Base-by-base conservation (phyloP, 2,888 invertebrate species). In the Macrosiphum euphorbiae region DNA sequence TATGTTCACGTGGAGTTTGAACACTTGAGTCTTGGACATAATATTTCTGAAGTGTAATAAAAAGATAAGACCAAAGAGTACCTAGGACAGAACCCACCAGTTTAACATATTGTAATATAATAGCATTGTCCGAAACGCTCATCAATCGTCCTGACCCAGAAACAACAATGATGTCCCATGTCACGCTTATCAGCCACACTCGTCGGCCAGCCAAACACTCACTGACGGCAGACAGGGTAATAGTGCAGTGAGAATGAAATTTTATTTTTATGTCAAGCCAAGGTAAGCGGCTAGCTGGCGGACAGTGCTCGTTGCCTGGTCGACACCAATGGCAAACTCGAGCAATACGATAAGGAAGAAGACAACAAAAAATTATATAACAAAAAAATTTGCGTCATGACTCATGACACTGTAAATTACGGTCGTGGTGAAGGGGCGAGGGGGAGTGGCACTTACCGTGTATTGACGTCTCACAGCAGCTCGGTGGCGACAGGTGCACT, bases 371-470 rank as follows among this genome's bases (percentile, higher is more conserved):
- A 20, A 41, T 20, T 55, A 55, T 52, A 3, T 78, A 24, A n/a
- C 1, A n/a, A 67, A 13, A n/a, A n/a, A 16, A n/a, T 67, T n/a
- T 20, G 35, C 8, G 78, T 78, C 35, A 41, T 1, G 78, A 35
- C 0, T 78, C 35, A 41, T 0, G 78, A 35, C 2, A 35, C 78
- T 20, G 20, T 8, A 35, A 35, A 78, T 3, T 20, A 16, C 2
- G 20, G 35, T 20, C 7, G 35, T 2, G 78, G 20, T 78, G 35
- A 41, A 35, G 35, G 20, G 78, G 35, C 20, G 35, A 78, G 35
- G 78, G 78, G 78, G 78, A 78, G 78, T 78, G 78, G 78, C 78
- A 78, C 78, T 78, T 78, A 78, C 78, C 20, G 78, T 78, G 35
- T 78, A 35, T 78, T 35, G 26, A 78, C 78, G 5, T 58, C 28